Percentiles rank a stretch among this genome's conserved stretches.
These are phyloP conservation scores for Zosterops hypoxanthus DNA, from an alignment of 2,113 vertebrate species.

Conservation along the genomic window DNA sequence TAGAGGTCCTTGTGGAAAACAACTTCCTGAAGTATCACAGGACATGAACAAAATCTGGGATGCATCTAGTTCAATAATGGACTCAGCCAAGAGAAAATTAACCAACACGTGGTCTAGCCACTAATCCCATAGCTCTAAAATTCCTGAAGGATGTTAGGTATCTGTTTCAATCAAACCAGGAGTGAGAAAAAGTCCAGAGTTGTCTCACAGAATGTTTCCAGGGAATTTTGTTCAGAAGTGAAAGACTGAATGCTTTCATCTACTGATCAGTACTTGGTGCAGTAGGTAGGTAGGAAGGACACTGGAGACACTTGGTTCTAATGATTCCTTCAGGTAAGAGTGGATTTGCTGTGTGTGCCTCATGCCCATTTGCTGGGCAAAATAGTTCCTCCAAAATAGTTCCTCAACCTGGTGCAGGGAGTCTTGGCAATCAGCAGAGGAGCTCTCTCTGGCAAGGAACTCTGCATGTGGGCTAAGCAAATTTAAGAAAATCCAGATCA, in stretches of 20 bases:
- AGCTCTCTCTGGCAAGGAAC: not conserved
- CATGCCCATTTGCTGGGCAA: not conserved
- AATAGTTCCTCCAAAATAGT: not conserved
- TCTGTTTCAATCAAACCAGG: not conserved
- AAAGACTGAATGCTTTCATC: not conserved
- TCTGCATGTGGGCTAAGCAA: not conserved
- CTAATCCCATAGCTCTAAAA: not conserved
- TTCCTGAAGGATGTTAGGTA: not conserved
- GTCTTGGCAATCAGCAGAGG: not conserved
- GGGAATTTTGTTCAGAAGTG: not conserved
- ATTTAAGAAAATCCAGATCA: not conserved
- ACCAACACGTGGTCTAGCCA: not conserved
- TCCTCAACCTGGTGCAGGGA: not conserved
- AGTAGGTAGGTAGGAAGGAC: not conserved
- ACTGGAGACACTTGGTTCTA: not conserved
- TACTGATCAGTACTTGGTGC: not conserved
- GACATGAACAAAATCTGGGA: not conserved
- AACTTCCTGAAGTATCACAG: not conserved
- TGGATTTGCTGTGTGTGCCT: not conserved
- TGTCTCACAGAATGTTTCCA: not conserved
- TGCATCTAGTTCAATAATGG: not conserved
- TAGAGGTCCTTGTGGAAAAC: not conserved
- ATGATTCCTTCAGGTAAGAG: not conserved
- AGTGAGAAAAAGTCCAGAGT: not conserved
- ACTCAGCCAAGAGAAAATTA: conserved; percentile 39